phyloP scores from a whole-genome alignment of 2,888 invertebrate genomes.

The Hirtodrosophila cameraria region DNA sequence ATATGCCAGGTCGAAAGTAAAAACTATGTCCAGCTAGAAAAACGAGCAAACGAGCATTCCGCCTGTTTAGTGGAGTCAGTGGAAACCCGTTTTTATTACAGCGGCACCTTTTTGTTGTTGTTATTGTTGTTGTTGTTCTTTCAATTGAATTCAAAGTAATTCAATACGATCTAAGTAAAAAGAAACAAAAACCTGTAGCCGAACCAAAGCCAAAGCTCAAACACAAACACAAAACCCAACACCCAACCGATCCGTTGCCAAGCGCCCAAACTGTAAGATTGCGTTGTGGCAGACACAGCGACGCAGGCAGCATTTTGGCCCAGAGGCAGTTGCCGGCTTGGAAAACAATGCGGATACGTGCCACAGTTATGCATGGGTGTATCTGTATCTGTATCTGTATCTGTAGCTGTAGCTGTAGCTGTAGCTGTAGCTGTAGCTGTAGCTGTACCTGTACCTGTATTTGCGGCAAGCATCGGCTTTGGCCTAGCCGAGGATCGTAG shows the following conservation, averaged over 20 bases:
- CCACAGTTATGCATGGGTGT: constrained; percentile 3
- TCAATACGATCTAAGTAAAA: too few relatives aligned
- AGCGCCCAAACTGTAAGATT: constrained; percentile 22
- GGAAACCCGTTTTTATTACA: constrained; percentile 29
- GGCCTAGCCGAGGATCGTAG: constrained; percentile 56
- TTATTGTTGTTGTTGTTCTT: background rate
- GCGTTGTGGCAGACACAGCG: constrained; percentile 41
- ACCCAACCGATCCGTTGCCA: constrained; percentile 3
- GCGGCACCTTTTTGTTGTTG: constrained; percentile 22
- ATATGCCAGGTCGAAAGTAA: constrained; percentile 56
- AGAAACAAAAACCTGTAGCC: too few relatives aligned
- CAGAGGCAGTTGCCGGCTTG: constrained; percentile 43
- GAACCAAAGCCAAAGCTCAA: background rate
- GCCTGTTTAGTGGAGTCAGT: background rate
- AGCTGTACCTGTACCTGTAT: too few relatives aligned
- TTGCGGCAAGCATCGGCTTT: background rate
- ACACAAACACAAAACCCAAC: too few relatives aligned
- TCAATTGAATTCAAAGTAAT: too few relatives aligned
- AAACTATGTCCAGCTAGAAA: constrained; percentile 36
- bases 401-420: too few relatives aligned
- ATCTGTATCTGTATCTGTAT: background rate
- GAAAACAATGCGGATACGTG: constrained; percentile 60
- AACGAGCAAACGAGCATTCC: constrained; percentile 9
- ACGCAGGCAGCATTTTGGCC: constrained; percentile 42
- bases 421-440: too few relatives aligned